Conservation (phyloP, 2,113 vertebrate species). For the Channa argus region DNA sequence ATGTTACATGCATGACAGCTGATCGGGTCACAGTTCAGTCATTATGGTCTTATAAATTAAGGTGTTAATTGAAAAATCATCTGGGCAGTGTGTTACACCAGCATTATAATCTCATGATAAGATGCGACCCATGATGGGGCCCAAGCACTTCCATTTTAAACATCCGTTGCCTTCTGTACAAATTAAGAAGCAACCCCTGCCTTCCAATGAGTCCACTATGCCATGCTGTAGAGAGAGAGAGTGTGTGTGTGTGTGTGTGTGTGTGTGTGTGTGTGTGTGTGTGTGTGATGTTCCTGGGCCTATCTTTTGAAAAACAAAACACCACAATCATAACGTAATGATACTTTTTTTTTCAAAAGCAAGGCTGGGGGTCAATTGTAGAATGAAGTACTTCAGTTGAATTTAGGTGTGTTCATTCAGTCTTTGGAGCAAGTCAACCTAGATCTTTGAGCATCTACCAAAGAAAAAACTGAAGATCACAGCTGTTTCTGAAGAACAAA, state of each 20-base stretch:
- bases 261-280: too few relatives aligned
- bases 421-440: neutral
- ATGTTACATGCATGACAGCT: neutral
- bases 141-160: neutral
- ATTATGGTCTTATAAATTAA: neutral
- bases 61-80: slow-evolving; percentile 21
- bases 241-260: too few relatives aligned
- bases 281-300: too few relatives aligned
- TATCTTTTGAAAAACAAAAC: neutral
- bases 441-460: neutral
- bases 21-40: slow-evolving; percentile 7
- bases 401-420: neutral
- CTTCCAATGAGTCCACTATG: neutral
- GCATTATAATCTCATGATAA: slow-evolving; percentile 1
- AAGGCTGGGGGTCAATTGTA: neutral
- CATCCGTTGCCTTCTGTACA: neutral
- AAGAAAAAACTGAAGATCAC: neutral
- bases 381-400: neutral
- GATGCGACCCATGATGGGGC: neutral
- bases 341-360: neutral
- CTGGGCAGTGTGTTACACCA: neutral
- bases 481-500: neutral
- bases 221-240: too few relatives aligned
- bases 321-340: neutral
- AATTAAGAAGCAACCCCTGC: neutral